Base-by-base conservation (phyloP, 2,888 invertebrate genomes). In the Sclerodermus sp. region DNA sequence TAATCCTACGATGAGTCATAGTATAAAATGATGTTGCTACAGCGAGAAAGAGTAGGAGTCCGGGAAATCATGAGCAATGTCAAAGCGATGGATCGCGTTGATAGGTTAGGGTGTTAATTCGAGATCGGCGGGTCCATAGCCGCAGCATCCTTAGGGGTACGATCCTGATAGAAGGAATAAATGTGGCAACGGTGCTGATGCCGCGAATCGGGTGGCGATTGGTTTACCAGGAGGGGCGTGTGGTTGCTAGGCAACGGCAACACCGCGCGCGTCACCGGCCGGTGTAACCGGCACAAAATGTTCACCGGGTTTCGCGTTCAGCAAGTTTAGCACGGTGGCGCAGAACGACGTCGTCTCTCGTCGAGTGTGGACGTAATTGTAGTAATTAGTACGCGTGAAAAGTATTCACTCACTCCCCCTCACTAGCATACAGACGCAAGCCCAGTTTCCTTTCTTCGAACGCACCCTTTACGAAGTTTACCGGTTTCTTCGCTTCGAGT, bases 231-330 rank as follows among this genome's bases (percentile, higher is more conserved):
- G 45, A 56, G 58, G 60, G 63, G 61, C 58, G 65, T 51, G 52
- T 48, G 64, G 70, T 70, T 68, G 67, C 71, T 59, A 62, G 47
- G 71, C 71, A 70, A 69, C 67, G 66, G 62, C 58, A 67, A 65
- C 58, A 60, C 59, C 57, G 68, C 64, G 64, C 64, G 64, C 71
- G 62, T 64, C 56, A 64, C 64, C 64, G 64, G 64, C 64, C 67
- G 64, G 70, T 64, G 47, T 60, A 62, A 60, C 62, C 65, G 61
- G 55, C 44, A 49, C 42, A n/a, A n/a, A n/a, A n/a, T n/a, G n/a
- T n/a, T n/a, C n/a, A n/a, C n/a, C n/a, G n/a, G n/a, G n/a, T n/a
- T n/a, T n/a, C n/a, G n/a, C n/a, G n/a, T n/a, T n/a, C n/a, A n/a
- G n/a, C n/a, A n/a, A n/a, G n/a, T n/a, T n/a, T n/a, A n/a, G n/a